A percentile compares a stretch with the other conserved stretches of the same genome.
Conservation (phyloP, 2,797 vertebrate genomes). For the Enteromius mattozi region DNA sequence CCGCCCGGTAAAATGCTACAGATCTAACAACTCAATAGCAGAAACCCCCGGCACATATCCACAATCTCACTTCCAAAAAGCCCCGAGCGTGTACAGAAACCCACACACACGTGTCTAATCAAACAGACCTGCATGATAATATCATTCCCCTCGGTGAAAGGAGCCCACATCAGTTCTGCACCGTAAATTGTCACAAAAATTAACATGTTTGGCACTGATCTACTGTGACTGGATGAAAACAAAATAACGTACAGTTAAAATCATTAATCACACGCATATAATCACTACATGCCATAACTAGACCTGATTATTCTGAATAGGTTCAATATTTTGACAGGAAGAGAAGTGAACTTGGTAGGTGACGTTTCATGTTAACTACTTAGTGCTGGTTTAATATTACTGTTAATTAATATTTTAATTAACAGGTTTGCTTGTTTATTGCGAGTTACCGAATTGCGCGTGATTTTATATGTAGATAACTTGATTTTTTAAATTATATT, state of each 20-base stretch:
- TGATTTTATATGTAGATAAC: not conserved
- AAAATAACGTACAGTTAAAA: conserved; percentile 1
- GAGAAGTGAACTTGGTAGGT: not conserved
- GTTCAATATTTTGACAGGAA: not conserved
- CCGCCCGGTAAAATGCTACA: not conserved
- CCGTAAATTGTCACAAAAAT: not conserved
- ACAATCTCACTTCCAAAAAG: conserved; percentile 25
- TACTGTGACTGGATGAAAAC: not conserved
- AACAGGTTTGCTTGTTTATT: not conserved
- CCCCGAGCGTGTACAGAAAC: not conserved
- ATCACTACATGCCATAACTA: not conserved
- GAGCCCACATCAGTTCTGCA: not conserved
- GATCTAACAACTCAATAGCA: conserved; percentile 3
- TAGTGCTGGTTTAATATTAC: not conserved
- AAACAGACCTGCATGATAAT: not conserved
- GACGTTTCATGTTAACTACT: not conserved
- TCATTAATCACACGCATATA: not conserved
- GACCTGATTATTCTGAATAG: not conserved
- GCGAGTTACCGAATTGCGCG: not conserved
- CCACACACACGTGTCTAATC: not conserved
- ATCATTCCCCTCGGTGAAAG: not conserved
- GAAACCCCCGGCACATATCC: not conserved
- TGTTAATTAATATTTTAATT: not conserved
- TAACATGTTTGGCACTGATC: not conserved
- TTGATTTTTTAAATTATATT: not conserved